Conservation (phyloP, 1,140 invertebrate genomes). For the Cydia strobilella region DNA sequence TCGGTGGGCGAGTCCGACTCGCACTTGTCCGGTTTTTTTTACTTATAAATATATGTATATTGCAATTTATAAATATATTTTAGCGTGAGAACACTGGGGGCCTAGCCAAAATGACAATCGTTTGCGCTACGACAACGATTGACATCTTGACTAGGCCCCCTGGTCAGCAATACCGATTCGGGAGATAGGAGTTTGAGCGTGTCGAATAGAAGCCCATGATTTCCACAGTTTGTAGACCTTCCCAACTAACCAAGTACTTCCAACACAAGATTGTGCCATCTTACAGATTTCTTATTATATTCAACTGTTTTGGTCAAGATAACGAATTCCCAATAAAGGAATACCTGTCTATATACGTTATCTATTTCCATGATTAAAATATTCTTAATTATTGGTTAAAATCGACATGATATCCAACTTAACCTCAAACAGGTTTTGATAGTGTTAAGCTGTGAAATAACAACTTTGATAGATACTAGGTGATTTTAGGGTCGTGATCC, state of each 20-base stretch:
- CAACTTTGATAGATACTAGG: neutral
- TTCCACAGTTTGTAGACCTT: slow-evolving; percentile 49
- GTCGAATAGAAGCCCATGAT: neutral
- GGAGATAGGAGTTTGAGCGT: neutral
- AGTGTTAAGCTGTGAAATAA: neutral
- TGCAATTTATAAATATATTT: too few species aligned
- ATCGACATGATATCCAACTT: slow-evolving; percentile 10
- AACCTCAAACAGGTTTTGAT: slow-evolving; percentile 12
- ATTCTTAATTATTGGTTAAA: slow-evolving; percentile 26
- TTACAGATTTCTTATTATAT: slow-evolving; percentile 36
- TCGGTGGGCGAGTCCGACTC: too few species aligned
- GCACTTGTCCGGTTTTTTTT: too few species aligned
- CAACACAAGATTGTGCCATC: slow-evolving; percentile 76
- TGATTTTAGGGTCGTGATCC: too few species aligned
- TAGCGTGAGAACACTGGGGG: too few species aligned
- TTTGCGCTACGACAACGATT: too few species aligned
- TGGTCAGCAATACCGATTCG: neutral
- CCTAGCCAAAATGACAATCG: too few species aligned
- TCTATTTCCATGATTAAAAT: slow-evolving; percentile 25
- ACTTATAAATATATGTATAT: too few species aligned
- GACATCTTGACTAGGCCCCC: too few species aligned
- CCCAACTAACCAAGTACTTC: slow-evolving; percentile 47
- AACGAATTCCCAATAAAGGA: slow-evolving; percentile 14
- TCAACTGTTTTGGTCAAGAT: slow-evolving; percentile 19
- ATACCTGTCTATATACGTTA: slow-evolving; percentile 22